Evolutionary conservation across 2,888 invertebrate genomes (phyloP).

Genomic region (Cremastinae sp.): DNA sequence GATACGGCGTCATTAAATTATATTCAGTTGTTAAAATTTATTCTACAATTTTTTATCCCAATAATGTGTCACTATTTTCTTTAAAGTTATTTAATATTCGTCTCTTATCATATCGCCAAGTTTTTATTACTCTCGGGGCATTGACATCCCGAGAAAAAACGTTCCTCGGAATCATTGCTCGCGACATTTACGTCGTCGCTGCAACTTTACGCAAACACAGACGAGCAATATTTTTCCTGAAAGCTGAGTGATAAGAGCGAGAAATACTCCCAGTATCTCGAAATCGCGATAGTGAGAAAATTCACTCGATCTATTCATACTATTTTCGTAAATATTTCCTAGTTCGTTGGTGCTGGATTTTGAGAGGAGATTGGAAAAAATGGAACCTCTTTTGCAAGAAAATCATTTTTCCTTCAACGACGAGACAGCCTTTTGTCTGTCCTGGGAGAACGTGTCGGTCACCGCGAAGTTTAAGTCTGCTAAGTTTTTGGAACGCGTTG

Average conservation of each 20-base stretch:
- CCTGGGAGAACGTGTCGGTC: slow-evolving; percentile 67
- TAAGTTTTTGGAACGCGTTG: slow-evolving; percentile 22
- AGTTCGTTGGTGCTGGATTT: slow-evolving; percentile 14
- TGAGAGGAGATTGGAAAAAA: slow-evolving; percentile 12
- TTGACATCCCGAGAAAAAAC: background rate
- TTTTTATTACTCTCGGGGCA: background rate
- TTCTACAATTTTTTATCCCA: background rate
- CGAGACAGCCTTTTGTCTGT: slow-evolving; percentile 43
- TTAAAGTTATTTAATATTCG: too few species aligned
- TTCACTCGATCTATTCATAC: background rate
- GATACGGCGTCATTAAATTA: slow-evolving; percentile 66
- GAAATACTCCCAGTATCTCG: slow-evolving; percentile 13
- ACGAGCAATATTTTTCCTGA: background rate
- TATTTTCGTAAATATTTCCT: background rate
- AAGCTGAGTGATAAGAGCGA: slow-evolving; percentile 3
- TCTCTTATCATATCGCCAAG: too few species aligned
- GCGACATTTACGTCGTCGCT: slow-evolving; percentile 1
- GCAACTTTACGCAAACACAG: slow-evolving; percentile 20
- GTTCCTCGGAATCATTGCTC: background rate
- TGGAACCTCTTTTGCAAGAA: slow-evolving; percentile 11
- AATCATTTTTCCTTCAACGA: slow-evolving; percentile 27
- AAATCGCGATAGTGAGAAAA: slow-evolving; percentile 10
- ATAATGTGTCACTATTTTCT: background rate
- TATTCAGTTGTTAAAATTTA: slow-evolving; percentile 64
- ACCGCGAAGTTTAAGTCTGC: slow-evolving; percentile 19